These are phyloP conservation scores for Rhynchonycteris naso DNA, from an alignment of 2,797 vertebrate species.

Conservation along the genomic window DNA sequence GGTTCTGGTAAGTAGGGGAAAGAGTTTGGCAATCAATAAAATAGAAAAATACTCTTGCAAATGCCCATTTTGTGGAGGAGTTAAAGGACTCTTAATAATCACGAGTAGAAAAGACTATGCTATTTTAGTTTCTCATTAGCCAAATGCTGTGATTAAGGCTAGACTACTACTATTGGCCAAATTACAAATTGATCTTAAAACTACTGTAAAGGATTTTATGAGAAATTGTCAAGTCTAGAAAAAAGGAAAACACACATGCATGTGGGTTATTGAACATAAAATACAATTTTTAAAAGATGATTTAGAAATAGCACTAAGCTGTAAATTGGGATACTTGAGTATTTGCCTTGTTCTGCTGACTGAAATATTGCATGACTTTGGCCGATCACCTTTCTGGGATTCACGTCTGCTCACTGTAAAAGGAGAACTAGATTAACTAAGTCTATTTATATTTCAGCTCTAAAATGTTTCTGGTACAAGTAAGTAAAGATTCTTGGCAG, in stretches of 20 bases:
- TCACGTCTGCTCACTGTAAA: background rate
- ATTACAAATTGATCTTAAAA: constrained; percentile 31
- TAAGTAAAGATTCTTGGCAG: background rate
- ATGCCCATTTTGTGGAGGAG: background rate
- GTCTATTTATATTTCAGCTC: background rate
- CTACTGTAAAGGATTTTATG: background rate
- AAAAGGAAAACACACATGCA: background rate
- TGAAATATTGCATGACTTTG: background rate
- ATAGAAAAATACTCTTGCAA: background rate
- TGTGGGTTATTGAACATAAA: background rate
- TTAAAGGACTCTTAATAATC: background rate
- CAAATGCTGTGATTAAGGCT: background rate
- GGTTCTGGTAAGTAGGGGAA: background rate
- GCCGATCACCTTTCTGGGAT: background rate
- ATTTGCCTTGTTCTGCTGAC: background rate
- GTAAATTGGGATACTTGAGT: background rate
- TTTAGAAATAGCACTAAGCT: constrained; percentile 29
- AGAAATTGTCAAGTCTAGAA: background rate
- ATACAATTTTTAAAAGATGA: constrained; percentile 3
- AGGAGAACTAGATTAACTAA: background rate
- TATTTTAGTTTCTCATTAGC: constrained; percentile 13
- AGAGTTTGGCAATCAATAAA: background rate
- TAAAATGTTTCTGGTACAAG: background rate
- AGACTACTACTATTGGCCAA: background rate
- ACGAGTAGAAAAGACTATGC: background rate